phyloP scores from a whole-genome alignment of 2,797 vertebrate genomes.

The Apodemus agrarius region DNA sequence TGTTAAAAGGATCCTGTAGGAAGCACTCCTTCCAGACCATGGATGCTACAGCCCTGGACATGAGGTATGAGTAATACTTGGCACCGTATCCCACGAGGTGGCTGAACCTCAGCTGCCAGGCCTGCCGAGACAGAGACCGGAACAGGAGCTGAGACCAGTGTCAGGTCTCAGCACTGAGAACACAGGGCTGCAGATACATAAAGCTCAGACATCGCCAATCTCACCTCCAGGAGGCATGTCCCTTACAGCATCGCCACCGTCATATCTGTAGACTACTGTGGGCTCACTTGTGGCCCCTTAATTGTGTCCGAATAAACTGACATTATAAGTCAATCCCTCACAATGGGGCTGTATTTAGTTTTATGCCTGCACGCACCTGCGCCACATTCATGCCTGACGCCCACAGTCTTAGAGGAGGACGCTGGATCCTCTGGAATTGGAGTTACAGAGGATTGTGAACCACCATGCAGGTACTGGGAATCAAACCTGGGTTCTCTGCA shows the following conservation, averaged over 20 bases:
- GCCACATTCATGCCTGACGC: background rate
- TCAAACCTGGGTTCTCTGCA: background rate
- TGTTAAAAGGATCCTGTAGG: constrained; percentile 94
- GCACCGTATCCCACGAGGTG: constrained; percentile 97
- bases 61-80: constrained; percentile 99
- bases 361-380: background rate
- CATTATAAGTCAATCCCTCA: background rate
- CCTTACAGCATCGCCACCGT: rapidly evolving
- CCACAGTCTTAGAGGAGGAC: background rate
- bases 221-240: background rate
- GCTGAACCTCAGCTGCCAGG: constrained; percentile 98
- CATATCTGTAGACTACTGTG: background rate
- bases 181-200: background rate
- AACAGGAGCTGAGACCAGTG: rapidly evolving
- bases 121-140: constrained; percentile 86
- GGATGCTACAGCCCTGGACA: constrained; percentile 97
- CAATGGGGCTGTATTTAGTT: background rate
- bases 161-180: rapidly evolving
- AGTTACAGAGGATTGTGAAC: background rate
- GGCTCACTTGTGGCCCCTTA: background rate
- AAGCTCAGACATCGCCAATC: too few species aligned
- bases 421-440: background rate
- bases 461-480: background rate
- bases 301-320: background rate
- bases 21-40: constrained; percentile 99